Base-by-base conservation (phyloP, 2,113 vertebrate species). In the Tyrannus savana region DNA sequence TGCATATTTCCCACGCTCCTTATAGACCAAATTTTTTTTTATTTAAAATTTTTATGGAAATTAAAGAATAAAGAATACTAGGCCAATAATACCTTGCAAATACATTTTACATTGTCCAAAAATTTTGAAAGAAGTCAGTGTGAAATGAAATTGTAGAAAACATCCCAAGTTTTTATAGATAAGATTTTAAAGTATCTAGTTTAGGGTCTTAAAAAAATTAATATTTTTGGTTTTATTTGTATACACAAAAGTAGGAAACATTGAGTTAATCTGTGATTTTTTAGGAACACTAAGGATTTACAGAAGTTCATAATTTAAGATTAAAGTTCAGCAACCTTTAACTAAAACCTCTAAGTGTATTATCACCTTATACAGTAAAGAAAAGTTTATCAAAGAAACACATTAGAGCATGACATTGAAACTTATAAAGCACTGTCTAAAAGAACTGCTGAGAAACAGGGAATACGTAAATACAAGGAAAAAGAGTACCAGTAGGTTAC, bases 31-130 rank as follows among this genome's bases (percentile, higher is more conserved):
- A 56, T n/a, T 16, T 72, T 53, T 76, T 19, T 1, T 4, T 47
- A 91, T 58, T 75, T 53, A 93, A 87, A 87, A n/a, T 59, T 71
- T n/a, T 58, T 75, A 92, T 85, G 62, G 39, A 96, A 96, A 94
- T 93, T 31, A 24, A 85, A 84, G 53, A 93, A 92, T 90, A 91
- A 89, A 90, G 46, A 68, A 92, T 79, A 94, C 4, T 87, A 58
- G 46, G 67, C 24, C 14, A 95, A 66, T 73, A 73, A 85, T 56
- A 77, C 50, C 73, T 95, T 73, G 58, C 50, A 84, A 94, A 85
- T 59, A 35, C 44, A 62, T 89, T 88, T 80, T 81, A 17, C 25
- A 50, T 35, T 76, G 80, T 17, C 64, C 50, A 62, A 35, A 90
- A 72, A 94, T 68, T 77, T 94, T 73, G 47, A 84, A 95, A 77